These are phyloP conservation scores for Lacerta viridis DNA, from an alignment of 2,797 vertebrate species.

Conservation along the genomic window DNA sequence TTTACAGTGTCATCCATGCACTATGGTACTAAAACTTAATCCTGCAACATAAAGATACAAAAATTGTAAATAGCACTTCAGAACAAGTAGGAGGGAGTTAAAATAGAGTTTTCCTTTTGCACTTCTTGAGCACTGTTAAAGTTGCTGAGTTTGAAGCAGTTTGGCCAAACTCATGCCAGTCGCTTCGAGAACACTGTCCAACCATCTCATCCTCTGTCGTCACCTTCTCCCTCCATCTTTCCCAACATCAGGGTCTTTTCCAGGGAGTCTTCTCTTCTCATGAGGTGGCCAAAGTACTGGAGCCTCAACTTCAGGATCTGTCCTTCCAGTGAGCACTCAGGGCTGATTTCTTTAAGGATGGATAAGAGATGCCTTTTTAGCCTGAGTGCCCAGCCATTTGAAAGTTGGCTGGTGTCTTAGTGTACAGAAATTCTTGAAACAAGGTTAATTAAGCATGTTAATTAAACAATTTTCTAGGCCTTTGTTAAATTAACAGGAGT, in stretches of 20 bases:
- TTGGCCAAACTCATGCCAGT: too few relatives aligned
- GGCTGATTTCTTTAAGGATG: not conserved
- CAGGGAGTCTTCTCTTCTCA: too few relatives aligned
- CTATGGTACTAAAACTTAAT: not conserved
- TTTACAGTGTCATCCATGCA: not conserved
- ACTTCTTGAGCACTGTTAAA: not conserved
- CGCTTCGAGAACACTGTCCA: too few relatives aligned
- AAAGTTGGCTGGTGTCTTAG: not conserved
- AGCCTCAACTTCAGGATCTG: too few relatives aligned
- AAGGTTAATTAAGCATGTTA: slow-evolving; percentile 34
- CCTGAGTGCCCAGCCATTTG: not conserved
- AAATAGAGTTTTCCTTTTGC: too few relatives aligned
- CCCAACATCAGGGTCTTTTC: too few relatives aligned
- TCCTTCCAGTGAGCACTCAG: too few relatives aligned
- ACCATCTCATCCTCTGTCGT: too few relatives aligned
- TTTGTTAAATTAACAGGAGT: slow-evolving; percentile 38
- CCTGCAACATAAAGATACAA: not conserved
- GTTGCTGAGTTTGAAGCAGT: not conserved
- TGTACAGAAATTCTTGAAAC: slow-evolving; percentile 22
- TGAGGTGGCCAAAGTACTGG: too few relatives aligned
- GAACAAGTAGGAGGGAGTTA: not conserved
- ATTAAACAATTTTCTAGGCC: slow-evolving; percentile 44
- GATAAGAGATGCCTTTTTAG: not conserved
- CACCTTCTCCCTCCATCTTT: too few relatives aligned
- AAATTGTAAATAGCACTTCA: not conserved